phyloP scores from a whole-genome alignment of 2,797 vertebrate species.

The Parauchenoglanis punctatus region DNA sequence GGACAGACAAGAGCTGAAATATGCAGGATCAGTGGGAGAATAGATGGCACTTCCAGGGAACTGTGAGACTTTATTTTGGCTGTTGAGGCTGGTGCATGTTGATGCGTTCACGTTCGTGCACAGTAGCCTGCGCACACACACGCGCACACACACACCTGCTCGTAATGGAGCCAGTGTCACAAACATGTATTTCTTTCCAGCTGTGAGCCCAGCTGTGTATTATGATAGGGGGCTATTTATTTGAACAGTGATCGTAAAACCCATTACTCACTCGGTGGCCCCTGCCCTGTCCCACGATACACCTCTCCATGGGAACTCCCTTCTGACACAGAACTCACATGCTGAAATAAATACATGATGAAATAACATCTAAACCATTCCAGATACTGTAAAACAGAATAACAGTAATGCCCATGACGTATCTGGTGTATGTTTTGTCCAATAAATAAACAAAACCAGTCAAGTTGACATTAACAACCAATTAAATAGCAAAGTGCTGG shows the following conservation, averaged over 20 bases:
- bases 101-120: neutral
- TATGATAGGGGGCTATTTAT: conserved; percentile 67
- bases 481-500: neutral
- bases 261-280: conserved; percentile 24
- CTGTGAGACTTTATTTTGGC: neutral
- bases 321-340: neutral
- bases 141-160: conserved; percentile 13
- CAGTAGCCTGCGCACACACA: neutral
- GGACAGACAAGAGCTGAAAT: conserved; percentile 55
- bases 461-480: neutral
- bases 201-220: conserved; percentile 49
- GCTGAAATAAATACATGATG: neutral
- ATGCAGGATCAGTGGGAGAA: conserved; percentile 46
- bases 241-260: conserved; percentile 57
- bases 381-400: neutral
- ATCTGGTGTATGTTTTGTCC: neutral
- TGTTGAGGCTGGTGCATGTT: conserved; percentile 8
- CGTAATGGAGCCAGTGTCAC: conserved; percentile 44
- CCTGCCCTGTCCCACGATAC: conserved; percentile 61
- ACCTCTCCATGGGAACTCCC: conserved; percentile 18
- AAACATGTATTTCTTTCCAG: conserved; percentile 73
- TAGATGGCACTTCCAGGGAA: conserved; percentile 3
- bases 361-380: neutral
- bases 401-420: neutral
- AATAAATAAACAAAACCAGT: neutral